These are phyloP conservation scores for Aspidapion aeneum DNA, from an alignment of 2,888 invertebrate species.

Conservation along the genomic window DNA sequence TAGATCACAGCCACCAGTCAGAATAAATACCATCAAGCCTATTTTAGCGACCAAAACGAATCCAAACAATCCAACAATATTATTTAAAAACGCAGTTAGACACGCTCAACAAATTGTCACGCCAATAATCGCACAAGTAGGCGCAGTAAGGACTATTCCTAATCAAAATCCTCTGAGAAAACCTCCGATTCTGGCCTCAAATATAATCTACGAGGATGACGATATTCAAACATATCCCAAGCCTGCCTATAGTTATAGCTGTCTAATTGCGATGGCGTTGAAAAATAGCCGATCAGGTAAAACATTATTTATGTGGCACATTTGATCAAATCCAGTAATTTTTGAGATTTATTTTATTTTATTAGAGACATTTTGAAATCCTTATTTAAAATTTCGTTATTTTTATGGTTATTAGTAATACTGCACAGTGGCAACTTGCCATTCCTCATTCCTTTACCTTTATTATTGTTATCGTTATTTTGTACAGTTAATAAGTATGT, in stretches of 20 bases:
- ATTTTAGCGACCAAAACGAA: slow-evolving; percentile 11
- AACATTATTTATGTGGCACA: no score
- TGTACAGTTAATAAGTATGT: no score
- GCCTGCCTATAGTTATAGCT: slow-evolving; percentile 97
- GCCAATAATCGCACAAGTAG: slow-evolving; percentile 41
- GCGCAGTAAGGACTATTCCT: slow-evolving; percentile 31
- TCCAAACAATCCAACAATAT: slow-evolving; percentile 15
- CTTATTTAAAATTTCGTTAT: no score
- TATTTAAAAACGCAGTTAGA: slow-evolving; percentile 31
- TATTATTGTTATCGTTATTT: no score
- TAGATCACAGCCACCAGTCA: slow-evolving; percentile 42
- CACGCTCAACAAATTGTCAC: slow-evolving; percentile 29
- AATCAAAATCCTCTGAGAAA: slow-evolving; percentile 16
- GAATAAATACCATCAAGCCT: slow-evolving; percentile 33
- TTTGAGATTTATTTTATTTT: no score
- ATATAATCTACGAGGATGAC: slow-evolving; percentile 41
- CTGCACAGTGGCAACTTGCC: no score
- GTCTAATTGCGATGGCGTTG: slow-evolving; percentile 95
- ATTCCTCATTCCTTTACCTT: no score
- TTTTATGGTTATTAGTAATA: no score
- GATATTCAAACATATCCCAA: slow-evolving; percentile 77
- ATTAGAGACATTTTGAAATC: no score
- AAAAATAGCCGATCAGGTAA: slow-evolving; percentile 92
- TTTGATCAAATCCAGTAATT: no score
- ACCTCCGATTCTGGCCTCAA: background rate